Evolutionary conservation across 2,113 vertebrate species (phyloP), one percentile per base, ranked within the genome.

Genomic region (Scophthalmus maximus): DNA sequence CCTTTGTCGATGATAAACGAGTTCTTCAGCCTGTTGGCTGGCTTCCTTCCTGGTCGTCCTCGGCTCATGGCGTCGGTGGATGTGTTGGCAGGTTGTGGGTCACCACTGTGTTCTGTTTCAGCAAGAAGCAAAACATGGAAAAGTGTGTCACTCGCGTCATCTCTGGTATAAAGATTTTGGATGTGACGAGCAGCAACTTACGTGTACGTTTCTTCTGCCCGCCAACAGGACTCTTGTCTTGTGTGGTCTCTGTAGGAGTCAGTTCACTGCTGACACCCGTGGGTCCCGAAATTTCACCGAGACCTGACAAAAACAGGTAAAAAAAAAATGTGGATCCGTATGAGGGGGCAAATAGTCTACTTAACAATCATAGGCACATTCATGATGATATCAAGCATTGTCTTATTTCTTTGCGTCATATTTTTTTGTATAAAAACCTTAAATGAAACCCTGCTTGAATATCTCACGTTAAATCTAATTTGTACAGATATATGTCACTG

Each of bases 141-240:
- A 58, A n/a, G 38, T 20, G 4, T 11, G 2, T 58, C 8, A 67
- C 23, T 57, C 6, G 67, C 22, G 9, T 2, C 8, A 36, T 46
- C 4, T 53, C 0, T 5, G 17, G 50, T 25, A 47, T 34, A 14
- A 46, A 38, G 5, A 23, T 25, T 8, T 44, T 1, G 55, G 23
- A 7, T 23, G 3, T 40, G 61, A 70, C 15, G 1, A 72, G 3
- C n/a, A 63, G 4, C 1, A 8, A 51, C 58, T 82, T 65, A 89
- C 87, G 92, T 68, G 94, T 94, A 26, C 93, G 95, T 89, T 95
- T 97, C 84, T 93, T 95, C 10, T 90, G 93, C 73, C 93, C 94
- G 46, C 86, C 85, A 61, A 94, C 82, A 68, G 93, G 87, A 12
- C 84, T 63, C 77, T 94, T 90, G 15, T 49, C 80, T 71, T 58